Evolutionary conservation across 2,113 vertebrate species (phyloP), one percentile per base, ranked within the genome.

Genomic region (Otolemur garnettii): DNA sequence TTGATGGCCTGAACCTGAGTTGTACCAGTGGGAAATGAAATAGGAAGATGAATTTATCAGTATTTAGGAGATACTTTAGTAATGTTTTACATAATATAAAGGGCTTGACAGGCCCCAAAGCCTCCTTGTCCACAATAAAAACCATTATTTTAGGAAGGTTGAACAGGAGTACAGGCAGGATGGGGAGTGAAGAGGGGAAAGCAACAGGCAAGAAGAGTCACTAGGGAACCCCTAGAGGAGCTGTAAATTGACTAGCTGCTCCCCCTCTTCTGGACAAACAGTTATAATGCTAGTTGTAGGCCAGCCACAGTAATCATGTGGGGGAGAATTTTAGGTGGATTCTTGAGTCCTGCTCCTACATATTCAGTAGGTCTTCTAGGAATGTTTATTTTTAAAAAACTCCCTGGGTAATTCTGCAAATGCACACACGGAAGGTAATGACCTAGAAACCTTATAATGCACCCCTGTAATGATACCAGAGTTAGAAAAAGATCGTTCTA

Each of bases 311-410:
- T 12, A 84, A 2, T 94, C 35, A n/a, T 18, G 14, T 28, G 7
- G 42, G 50, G 53, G 55, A 53, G 55, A 80, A 45, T 42, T 94
- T 84, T 35, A 60, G 60, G 7, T 38, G 45, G 66, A 35, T 87
- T 60, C 57, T 26, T 85, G 60, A 53, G 35, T 55, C 62, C 50
- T 69, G 8, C 35, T 66, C 11, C 68, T 90, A 22, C 64, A 26
- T 87, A 90, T 89, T 83, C 80, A 68, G 72, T 71, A 66, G 7
- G 30, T 85, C 55, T 72, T 66, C 22, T 45, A 85, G 66, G 45
- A 85, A 62, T 59, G 50, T 53, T 14, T 55, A 10, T 66, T 90
- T 94, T 91, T 88, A 35, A 82, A 68, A 86, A 78, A 28, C 28
- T 69, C 57, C 45, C 38, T 64, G 69, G 42, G 11, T 91, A 35